These are phyloP conservation scores for Empidonax traillii DNA, from an alignment of 2,113 vertebrate species.

Conservation along the genomic window DNA sequence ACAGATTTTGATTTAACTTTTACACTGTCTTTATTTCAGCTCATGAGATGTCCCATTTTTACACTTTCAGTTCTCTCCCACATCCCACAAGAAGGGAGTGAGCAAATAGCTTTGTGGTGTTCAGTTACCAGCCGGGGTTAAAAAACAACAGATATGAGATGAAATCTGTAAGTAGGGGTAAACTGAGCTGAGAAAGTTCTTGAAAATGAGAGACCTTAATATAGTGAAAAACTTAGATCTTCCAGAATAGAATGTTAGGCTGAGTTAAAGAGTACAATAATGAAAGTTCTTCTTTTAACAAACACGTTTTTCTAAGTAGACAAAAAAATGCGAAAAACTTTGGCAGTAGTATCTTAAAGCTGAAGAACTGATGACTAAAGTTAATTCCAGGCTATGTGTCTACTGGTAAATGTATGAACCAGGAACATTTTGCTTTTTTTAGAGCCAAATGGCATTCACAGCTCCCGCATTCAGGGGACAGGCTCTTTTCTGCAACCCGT, in stretches of 20 bases:
- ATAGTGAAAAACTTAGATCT: not conserved
- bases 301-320: not conserved
- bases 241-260: not conserved
- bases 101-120: not conserved
- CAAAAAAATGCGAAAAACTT: not conserved
- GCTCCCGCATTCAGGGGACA: not conserved
- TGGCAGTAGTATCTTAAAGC: not conserved
- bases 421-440: not conserved
- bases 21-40: not conserved
- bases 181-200: not conserved
- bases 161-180: not conserved
- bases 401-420: not conserved
- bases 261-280: not conserved
- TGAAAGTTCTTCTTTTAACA: not conserved
- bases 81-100: not conserved
- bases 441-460: not conserved
- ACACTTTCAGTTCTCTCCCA: not conserved
- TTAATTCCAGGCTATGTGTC: not conserved
- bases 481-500: fast-evolving
- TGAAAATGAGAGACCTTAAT: not conserved
- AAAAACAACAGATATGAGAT: not conserved
- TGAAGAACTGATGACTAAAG: not conserved
- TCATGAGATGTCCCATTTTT: not conserved
- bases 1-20: not conserved
- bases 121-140: not conserved